phyloP scores from a whole-genome alignment of 2,113 vertebrate genomes.

The Archocentrus centrarchus region DNA sequence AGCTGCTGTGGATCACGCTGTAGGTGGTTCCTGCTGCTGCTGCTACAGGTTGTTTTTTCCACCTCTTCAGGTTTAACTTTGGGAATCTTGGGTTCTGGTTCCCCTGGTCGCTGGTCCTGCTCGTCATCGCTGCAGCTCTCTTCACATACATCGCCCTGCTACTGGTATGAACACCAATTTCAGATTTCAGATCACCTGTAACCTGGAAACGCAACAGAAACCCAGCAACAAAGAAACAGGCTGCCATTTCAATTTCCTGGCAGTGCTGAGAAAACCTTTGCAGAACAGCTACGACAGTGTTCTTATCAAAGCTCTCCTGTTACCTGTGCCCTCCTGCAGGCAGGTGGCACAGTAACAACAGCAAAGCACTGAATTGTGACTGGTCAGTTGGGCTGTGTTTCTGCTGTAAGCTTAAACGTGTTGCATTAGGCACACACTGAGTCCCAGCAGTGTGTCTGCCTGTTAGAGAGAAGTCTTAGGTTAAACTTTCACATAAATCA shows the following conservation, averaged over 20 bases:
- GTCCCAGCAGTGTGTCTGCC: neutral
- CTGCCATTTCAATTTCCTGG: accelerated
- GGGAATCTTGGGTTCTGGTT: conserved; percentile 87
- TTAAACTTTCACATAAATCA: neutral
- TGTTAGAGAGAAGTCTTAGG: neutral
- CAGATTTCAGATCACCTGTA: accelerated
- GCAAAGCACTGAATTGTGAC: neutral
- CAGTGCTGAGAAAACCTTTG: neutral
- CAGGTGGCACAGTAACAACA: neutral
- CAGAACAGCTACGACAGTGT: neutral
- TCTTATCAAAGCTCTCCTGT: neutral
- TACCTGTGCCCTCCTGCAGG: neutral
- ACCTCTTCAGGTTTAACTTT: conserved; percentile 83
- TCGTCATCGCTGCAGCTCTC: conserved; percentile 79
- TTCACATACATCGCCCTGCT: conserved; percentile 84
- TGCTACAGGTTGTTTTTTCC: neutral
- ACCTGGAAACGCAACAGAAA: neutral
- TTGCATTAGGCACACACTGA: neutral
- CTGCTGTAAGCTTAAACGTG: neutral
- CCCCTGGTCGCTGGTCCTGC: conserved; percentile 87
- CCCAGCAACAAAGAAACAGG: neutral
- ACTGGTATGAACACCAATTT: conserved; percentile 73
- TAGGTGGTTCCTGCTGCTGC: neutral
- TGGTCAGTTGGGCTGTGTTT: neutral
- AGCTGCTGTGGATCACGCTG: neutral